Conservation (phyloP, 2,888 invertebrate genomes). For the Lithophane ornitopus region DNA sequence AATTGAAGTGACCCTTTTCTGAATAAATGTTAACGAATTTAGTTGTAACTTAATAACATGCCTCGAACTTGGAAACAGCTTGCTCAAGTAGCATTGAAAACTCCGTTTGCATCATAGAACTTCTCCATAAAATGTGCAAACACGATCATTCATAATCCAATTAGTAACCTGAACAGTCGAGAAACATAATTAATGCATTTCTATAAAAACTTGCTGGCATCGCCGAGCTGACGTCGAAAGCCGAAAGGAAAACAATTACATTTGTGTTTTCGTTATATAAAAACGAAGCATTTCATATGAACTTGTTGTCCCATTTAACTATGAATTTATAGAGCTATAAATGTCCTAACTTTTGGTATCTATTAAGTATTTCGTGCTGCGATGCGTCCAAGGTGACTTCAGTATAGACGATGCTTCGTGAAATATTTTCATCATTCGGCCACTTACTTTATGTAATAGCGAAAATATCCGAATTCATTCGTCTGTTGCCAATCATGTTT, state of each 20-base stretch:
- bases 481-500: constrained; percentile 19
- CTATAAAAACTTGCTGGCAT: constrained; percentile 13
- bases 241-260: constrained; percentile 24
- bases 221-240: constrained; percentile 2
- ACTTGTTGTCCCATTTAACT: constrained; percentile 45
- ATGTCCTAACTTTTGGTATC: constrained; percentile 49
- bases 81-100: not conserved
- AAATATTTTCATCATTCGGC: constrained; percentile 40
- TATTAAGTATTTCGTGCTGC: constrained; percentile 46
- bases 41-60: not conserved
- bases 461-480: constrained; percentile 26
- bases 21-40: constrained; percentile 6
- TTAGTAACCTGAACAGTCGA: constrained; percentile 8
- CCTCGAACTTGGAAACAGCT: not conserved
- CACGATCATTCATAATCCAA: constrained; percentile 7
- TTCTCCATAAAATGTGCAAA: constrained; percentile 9
- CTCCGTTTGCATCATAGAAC: not conserved
- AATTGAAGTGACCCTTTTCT: constrained; percentile 2
- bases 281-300: constrained; percentile 33
- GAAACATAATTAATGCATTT: constrained; percentile 26
- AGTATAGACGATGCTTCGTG: constrained; percentile 21
- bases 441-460: constrained; percentile 39
- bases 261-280: constrained; percentile 25
- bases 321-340: constrained; percentile 56
- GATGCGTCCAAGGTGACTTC: constrained; percentile 58